Percentiles rank a stretch among this genome's conserved stretches.
These are phyloP conservation scores for Neocrepidodera transversa DNA, from an alignment of 2,888 invertebrate species.

Conservation along the genomic window DNA sequence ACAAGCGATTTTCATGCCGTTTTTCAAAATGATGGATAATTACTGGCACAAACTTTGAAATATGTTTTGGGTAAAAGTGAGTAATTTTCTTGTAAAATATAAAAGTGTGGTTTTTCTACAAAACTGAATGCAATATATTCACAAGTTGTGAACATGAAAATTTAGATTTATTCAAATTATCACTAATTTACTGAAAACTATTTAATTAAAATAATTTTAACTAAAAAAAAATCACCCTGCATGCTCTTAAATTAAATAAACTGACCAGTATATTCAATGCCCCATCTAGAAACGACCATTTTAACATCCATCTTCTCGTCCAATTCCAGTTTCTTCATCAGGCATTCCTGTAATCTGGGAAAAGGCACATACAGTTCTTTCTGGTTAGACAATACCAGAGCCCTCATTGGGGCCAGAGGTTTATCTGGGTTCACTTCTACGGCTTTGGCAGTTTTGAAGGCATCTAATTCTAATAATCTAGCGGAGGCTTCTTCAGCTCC, in stretches of 20 bases:
- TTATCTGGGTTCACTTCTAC: slow-evolving; percentile 82
- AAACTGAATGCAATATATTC: too few relatives aligned
- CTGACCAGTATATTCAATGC: slow-evolving; percentile 62
- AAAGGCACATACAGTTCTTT: slow-evolving; percentile 82
- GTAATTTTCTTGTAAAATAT: too few relatives aligned
- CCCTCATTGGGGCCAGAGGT: slow-evolving; percentile 80
- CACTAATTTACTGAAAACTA: too few relatives aligned
- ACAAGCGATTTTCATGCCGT: too few relatives aligned
- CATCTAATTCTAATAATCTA: slow-evolving; percentile 71
- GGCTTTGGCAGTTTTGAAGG: slow-evolving; percentile 75
- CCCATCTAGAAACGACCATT: slow-evolving; percentile 68
- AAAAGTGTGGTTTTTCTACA: too few relatives aligned
- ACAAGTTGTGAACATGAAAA: too few relatives aligned
- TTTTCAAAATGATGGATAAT: too few relatives aligned
- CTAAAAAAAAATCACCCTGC: too few relatives aligned
- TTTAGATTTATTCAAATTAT: too few relatives aligned
- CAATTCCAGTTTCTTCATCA: slow-evolving; percentile 74
- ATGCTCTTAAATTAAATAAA: background rate
- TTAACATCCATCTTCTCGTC: slow-evolving; percentile 67
- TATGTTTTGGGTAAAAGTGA: too few relatives aligned
- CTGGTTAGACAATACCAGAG: slow-evolving; percentile 64
- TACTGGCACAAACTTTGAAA: too few relatives aligned
- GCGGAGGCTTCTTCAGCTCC: slow-evolving; percentile 77
- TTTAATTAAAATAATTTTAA: too few relatives aligned
- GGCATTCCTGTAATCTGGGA: slow-evolving; percentile 74